These are phyloP conservation scores for Columba livia DNA, from an alignment of 2,113 vertebrate species.

Conservation along the genomic window DNA sequence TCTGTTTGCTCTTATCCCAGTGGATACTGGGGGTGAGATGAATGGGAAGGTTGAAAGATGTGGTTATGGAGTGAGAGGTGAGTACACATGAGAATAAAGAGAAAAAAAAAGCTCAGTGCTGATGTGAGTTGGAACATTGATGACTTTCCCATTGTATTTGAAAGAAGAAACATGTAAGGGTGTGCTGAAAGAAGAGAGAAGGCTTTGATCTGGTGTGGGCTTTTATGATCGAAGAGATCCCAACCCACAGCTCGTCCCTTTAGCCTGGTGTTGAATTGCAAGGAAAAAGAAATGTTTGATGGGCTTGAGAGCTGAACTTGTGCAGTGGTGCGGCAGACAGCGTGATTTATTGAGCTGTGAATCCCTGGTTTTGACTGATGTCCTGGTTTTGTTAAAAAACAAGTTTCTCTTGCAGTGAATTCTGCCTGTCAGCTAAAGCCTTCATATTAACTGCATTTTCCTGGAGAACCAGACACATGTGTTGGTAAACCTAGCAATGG, in stretches of 20 bases:
- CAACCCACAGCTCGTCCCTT: background rate
- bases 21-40: accelerated
- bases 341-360: background rate
- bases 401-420: too few species aligned
- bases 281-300: background rate
- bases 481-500: too few species aligned
- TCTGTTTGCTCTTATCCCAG: background rate
- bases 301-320: background rate
- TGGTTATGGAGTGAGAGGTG: background rate
- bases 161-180: background rate
- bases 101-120: background rate
- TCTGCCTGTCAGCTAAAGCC: too few species aligned
- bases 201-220: background rate
- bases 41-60: background rate
- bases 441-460: too few species aligned
- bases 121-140: background rate
- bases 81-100: background rate
- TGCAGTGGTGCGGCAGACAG: background rate
- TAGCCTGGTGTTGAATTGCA: background rate
- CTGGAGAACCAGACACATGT: too few species aligned
- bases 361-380: background rate
- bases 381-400: too few species aligned
- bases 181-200: background rate
- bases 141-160: accelerated
- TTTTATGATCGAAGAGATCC: background rate